These are phyloP conservation scores for Glandiceps talaboti DNA, from an alignment of 53 echinoderm and acorn worm species.

Conservation along the genomic window DNA sequence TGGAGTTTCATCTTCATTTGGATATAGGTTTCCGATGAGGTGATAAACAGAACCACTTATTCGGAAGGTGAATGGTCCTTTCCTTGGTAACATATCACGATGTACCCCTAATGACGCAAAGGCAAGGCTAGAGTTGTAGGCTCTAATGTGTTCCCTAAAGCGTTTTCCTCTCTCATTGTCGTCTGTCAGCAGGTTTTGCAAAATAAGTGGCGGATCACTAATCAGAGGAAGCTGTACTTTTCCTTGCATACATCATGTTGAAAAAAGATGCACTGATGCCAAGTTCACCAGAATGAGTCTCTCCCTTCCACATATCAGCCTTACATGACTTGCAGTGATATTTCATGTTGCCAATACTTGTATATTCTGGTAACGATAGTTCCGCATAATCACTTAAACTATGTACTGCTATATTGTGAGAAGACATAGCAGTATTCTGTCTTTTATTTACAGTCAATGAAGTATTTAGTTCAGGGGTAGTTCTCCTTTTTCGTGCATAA, in stretches of 20 bases:
- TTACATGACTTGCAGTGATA: background rate
- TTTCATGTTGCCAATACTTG: background rate
- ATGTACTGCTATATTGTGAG: background rate
- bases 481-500: background rate
- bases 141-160: conserved; percentile 12
- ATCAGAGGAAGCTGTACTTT: conserved; percentile 8
- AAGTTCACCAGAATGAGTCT: background rate
- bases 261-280: background rate
- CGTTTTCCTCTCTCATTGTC: background rate
- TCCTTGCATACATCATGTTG: conserved; percentile 3
- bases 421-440: background rate
- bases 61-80: conserved; percentile 22
- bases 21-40: conserved; percentile 19
- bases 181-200: background rate
- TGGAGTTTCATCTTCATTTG: conserved; percentile 8
- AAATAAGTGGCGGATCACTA: background rate
- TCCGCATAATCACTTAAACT: background rate
- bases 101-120: conserved; percentile 25
- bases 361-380: background rate
- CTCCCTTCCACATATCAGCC: background rate
- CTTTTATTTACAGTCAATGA: background rate
- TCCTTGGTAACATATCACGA: conserved; percentile 9
- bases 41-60: conserved; percentile 28
- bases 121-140: conserved; percentile 14
- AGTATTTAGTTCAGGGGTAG: background rate